A percentile compares a stretch with the other conserved stretches of the same genome.
These are phyloP conservation scores for Ahaetulla prasina DNA, from an alignment of 2,113 vertebrate genomes.

Conservation along the genomic window DNA sequence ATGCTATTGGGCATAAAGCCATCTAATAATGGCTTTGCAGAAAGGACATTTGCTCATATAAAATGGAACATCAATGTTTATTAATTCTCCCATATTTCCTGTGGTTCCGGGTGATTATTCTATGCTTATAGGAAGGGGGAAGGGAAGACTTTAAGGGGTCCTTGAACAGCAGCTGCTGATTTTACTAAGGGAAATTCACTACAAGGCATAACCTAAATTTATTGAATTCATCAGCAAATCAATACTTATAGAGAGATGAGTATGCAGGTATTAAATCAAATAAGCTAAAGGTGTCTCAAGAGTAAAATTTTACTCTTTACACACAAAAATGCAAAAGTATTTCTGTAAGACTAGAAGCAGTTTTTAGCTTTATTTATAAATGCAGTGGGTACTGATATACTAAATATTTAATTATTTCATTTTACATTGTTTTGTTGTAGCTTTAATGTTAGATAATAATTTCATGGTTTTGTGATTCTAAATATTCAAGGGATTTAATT, in stretches of 20 bases:
- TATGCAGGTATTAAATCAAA: not conserved
- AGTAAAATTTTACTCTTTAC: not conserved
- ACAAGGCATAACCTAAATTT: not conserved
- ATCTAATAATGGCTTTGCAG: not conserved
- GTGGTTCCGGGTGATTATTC: not conserved
- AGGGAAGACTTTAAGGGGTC: not conserved
- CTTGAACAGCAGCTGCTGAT: not conserved
- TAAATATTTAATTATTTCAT: constrained; percentile 1
- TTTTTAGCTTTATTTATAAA: not conserved
- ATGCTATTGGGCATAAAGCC: not conserved
- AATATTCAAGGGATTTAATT: not conserved
- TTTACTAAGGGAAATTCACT: not conserved
- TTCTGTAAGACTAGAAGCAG: not conserved
- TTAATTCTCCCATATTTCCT: not conserved
- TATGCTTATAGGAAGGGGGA: not conserved
- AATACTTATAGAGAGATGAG: not conserved
- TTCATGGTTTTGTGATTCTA: not conserved
- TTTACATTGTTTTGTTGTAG: not conserved
- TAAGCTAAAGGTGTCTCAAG: not conserved
- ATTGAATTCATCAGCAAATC: not conserved
- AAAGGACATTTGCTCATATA: not conserved
- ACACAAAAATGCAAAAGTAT: constrained; percentile 2
- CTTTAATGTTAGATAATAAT: not conserved
- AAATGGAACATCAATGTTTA: not conserved
- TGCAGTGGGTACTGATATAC: not conserved